These are phyloP conservation scores for Caloenas nicobarica DNA, from an alignment of 2,113 vertebrate species.

Conservation along the genomic window DNA sequence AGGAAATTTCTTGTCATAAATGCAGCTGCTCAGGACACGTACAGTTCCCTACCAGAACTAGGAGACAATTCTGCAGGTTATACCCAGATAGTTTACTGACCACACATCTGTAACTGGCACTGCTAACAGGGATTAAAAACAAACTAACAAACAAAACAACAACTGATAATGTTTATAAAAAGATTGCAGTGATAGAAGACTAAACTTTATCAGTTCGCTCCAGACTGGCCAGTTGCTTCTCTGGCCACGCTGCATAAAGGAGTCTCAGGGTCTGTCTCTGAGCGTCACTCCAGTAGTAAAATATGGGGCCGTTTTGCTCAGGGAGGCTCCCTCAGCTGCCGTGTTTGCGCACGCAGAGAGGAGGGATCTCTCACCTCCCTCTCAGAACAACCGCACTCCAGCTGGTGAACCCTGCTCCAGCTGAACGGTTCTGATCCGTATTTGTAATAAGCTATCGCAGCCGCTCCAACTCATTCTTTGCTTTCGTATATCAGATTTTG, in stretches of 20 bases:
- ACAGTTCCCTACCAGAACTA: not conserved
- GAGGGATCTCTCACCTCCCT: not conserved
- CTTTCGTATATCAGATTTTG: slow-evolving; percentile 16
- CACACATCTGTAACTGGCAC: not conserved
- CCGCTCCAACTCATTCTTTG: slow-evolving; percentile 25
- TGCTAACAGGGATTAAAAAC: not conserved
- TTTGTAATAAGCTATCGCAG: slow-evolving; percentile 26
- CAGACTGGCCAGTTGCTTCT: not conserved
- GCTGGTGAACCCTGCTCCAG: slow-evolving; percentile 4
- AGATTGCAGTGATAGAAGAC: not conserved
- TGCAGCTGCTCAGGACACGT: not conserved
- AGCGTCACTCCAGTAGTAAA: not conserved
- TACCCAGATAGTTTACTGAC: not conserved
- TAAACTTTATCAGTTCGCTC: not conserved
- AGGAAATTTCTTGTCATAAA: not conserved
- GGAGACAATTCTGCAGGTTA: not conserved
- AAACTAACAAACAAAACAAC: not conserved
- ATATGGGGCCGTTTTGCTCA: accelerated
- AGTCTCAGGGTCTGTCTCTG: not conserved
- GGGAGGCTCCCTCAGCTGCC: not conserved
- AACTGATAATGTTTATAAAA: not conserved
- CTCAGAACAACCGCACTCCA: not conserved
- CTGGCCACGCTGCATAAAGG: not conserved
- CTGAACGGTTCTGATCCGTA: not conserved
- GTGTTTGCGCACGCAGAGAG: not conserved